Evolutionary conservation across 2,113 vertebrate species (phyloP).

Genomic region (Passer domesticus): DNA sequence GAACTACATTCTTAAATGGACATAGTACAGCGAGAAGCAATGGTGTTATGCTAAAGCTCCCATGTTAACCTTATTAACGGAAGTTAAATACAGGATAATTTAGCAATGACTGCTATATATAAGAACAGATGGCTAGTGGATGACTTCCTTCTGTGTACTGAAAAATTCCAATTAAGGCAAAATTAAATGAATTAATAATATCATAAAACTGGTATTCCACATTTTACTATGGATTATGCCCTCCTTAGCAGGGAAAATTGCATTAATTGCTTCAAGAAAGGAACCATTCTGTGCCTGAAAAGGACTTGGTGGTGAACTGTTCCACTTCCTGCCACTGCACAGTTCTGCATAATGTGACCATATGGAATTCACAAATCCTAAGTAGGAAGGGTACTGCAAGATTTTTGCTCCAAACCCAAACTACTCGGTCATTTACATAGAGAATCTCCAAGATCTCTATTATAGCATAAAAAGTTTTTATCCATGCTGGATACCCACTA

Average conservation of each 20-base stretch:
- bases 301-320: conserved; percentile 16
- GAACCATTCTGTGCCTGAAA: conserved; percentile 1
- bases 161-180: conserved; percentile 55
- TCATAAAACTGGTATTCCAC: conserved; percentile 43
- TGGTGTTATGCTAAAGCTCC: conserved; percentile 12
- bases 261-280: conserved; percentile 49
- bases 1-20: not conserved
- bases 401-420: not conserved
- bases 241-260: conserved; percentile 26
- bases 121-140: conserved; percentile 52
- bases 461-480: not conserved
- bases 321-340: conserved; percentile 23
- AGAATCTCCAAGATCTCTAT: not conserved
- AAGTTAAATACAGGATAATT: conserved; percentile 55
- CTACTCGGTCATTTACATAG: not conserved
- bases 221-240: conserved; percentile 42
- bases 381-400: not conserved
- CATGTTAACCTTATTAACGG: not conserved
- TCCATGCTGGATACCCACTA: not conserved
- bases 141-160: conserved; percentile 49
- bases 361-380: not conserved
- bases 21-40: not conserved
- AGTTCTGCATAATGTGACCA: not conserved
- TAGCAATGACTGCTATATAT: conserved; percentile 6
- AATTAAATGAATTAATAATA: conserved; percentile 57